Percentiles rank a stretch among this genome's conserved stretches.
phyloP scores from a whole-genome alignment of 2,888 invertebrate species.

The Epirrita christyi region DNA sequence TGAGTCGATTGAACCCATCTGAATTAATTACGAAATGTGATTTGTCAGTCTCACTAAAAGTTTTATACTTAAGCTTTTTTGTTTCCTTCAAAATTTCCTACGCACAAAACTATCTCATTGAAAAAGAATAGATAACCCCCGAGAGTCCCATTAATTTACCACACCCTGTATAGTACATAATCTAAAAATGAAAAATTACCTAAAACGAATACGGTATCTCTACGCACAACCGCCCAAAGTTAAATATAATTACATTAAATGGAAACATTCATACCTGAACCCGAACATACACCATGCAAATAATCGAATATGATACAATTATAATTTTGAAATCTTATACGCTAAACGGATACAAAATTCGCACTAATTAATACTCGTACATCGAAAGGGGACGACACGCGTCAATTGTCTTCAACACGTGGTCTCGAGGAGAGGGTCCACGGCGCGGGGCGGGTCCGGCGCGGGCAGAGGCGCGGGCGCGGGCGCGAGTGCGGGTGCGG shows the following conservation, averaged over 20 bases:
- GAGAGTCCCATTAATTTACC: too few relatives aligned
- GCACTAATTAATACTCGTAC: constrained; percentile 79
- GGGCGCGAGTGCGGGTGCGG: constrained; percentile 36
- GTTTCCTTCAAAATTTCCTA: too few relatives aligned
- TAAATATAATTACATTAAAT: constrained; percentile 63
- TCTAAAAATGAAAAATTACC: constrained; percentile 43
- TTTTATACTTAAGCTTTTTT: too few relatives aligned
- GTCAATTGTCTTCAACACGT: constrained; percentile 59
- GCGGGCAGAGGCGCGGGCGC: constrained; percentile 41
- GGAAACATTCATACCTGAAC: constrained; percentile 62
- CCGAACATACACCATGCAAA: constrained; percentile 50
- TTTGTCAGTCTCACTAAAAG: too few relatives aligned
- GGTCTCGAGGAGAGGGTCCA: constrained; percentile 74
- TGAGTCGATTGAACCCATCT: too few relatives aligned
- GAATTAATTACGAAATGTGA: too few relatives aligned
- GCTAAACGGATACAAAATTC: constrained; percentile 80
- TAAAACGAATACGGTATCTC: constrained; percentile 49
- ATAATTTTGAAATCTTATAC: constrained; percentile 79
- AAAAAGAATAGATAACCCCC: too few relatives aligned
- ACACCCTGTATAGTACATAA: constrained; percentile 31
- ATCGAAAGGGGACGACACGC: constrained; percentile 44
- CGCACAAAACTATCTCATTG: too few relatives aligned
- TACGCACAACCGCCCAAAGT: constrained; percentile 74
- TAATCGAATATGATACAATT: constrained; percentile 72
- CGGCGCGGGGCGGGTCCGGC: constrained; percentile 39